Evolutionary conservation across 1,140 invertebrate species (phyloP), one percentile per base, ranked within the genome.

Genomic region (Arctopsyche grandis): DNA sequence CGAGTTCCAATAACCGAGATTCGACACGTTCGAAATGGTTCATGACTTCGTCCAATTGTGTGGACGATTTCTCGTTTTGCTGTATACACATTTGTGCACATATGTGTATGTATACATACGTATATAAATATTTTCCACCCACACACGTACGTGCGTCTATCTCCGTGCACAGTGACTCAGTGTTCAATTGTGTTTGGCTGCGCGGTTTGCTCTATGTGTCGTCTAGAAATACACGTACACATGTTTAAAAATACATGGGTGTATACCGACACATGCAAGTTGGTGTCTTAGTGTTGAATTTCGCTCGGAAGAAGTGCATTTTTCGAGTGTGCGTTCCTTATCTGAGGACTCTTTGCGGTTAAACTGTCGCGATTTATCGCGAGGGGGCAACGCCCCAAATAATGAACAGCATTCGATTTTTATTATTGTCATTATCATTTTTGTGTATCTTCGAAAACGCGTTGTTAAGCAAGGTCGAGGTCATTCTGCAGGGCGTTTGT

Each of bases 21-120:
- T 52, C 48, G 48, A 3, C 48, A 52, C 10, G 48, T 70, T 66
- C 69, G 29, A 60, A 56, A 69, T 38, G 29, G 66, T 56, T 48
- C 73, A 60, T 60, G 29, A 75, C 24, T 79, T 80, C 78, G 78
- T 78, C 79, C 48, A 81, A 69, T 71, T 79, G 70, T 79, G 79
- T 79, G 79, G 78, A 77, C 69, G 75, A 74, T 24, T 63, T 69
- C 75, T 73, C 60, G 87, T 87, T 86, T 88, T 87, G 85, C 85
- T 87, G 85, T 86, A 86, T 86, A 38, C 87, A 87, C 79, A 86
- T 52, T 52, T 3, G 10, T 52, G 48, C 12, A 14, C 48, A 3
- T 52, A 3, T 52, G 3, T 52, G 3, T 52, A 3, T 52, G 12
- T 52, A 7, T 12, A 43, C 9, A 38, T 71, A n/a, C n/a, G 29